A percentile compares a stretch with the other conserved stretches of the same genome.
phyloP scores from a whole-genome alignment of 1,140 invertebrate genomes.

The Cydia amplana region DNA sequence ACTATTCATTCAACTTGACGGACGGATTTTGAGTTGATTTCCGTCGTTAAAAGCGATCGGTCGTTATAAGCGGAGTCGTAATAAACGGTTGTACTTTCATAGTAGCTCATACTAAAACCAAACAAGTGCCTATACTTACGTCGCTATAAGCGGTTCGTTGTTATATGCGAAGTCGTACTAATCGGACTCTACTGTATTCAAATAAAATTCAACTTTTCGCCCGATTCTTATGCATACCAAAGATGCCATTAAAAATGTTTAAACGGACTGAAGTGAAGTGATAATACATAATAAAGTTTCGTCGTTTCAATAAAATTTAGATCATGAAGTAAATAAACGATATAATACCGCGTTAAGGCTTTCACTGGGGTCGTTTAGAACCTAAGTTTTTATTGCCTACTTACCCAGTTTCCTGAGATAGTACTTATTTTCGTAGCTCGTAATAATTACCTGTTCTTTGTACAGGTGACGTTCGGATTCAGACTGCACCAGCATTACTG shows the following conservation, averaged over 20 bases:
- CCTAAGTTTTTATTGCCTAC: constrained; percentile 5
- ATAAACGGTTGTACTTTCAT: too few species aligned
- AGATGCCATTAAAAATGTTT: not conserved
- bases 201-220: not conserved
- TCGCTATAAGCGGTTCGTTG: too few species aligned
- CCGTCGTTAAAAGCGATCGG: too few species aligned
- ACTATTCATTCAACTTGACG: too few species aligned
- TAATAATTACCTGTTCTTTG: not conserved
- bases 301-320: constrained; percentile 5
- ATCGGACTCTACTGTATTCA: too few species aligned
- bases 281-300: not conserved
- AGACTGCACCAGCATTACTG: too few species aligned
- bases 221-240: not conserved
- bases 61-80: too few species aligned
- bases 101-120: too few species aligned
- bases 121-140: too few species aligned
- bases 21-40: too few species aligned
- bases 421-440: not conserved
- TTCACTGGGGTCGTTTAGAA: not conserved
- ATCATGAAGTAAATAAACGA: not conserved
- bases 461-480: too few species aligned
- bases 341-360: not conserved
- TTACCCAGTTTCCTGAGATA: not conserved
- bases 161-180: too few species aligned
- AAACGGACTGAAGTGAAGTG: not conserved